Evolutionary conservation across 2,888 invertebrate genomes (phyloP).

Genomic region (Hyposoter dolosus): DNA sequence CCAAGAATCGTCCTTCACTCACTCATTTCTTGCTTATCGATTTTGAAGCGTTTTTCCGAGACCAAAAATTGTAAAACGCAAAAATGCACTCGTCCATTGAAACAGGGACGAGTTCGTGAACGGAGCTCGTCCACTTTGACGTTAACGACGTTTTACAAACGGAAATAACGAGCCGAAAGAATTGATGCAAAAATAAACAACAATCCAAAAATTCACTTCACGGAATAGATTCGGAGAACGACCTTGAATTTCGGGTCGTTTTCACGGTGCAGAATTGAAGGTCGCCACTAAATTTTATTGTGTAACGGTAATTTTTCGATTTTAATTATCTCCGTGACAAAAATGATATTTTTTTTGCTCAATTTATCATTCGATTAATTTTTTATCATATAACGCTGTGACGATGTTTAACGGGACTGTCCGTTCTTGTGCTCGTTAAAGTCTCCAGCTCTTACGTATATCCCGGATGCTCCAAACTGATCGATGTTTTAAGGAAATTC

Average conservation of each 20-base stretch:
- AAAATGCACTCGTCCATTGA: neutral
- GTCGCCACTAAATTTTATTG: too few species aligned
- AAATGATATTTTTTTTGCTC: neutral
- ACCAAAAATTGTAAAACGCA: neutral
- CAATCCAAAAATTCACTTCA: too few species aligned
- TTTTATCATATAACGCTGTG: neutral
- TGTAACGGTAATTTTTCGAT: neutral
- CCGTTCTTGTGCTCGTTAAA: slow-evolving; percentile 28
- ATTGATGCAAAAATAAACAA: too few species aligned
- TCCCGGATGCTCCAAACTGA: neutral
- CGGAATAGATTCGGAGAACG: too few species aligned
- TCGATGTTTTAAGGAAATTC: neutral
- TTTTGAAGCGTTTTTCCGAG: neutral
- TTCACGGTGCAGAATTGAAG: too few species aligned
- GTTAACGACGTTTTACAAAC: neutral
- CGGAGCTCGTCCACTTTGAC: neutral
- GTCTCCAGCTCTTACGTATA: slow-evolving; percentile 2
- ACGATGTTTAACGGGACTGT: neutral
- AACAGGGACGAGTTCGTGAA: neutral
- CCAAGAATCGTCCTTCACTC: neutral
- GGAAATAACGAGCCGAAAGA: neutral
- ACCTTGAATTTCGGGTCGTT: too few species aligned
- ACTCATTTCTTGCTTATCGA: neutral
- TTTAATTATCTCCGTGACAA: neutral
- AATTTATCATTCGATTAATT: neutral